Evolutionary conservation across 2,888 invertebrate genomes (phyloP), one percentile per base, ranked within the genome.

Genomic region (Iphiclides podalirius): DNA sequence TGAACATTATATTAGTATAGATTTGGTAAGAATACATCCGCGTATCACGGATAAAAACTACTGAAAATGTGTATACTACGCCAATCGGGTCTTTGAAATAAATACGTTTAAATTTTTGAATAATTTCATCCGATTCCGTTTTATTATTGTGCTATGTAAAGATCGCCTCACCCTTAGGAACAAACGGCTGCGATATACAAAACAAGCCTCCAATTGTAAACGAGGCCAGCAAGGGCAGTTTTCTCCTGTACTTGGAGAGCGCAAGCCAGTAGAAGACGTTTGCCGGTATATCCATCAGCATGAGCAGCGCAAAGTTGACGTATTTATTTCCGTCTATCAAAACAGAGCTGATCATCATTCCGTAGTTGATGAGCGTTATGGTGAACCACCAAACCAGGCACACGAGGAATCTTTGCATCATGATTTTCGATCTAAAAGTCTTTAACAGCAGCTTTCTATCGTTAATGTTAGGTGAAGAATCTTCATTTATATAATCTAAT

Each of bases 351-450:
- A 87, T 81, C 86, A 87, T 86, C 88, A 87, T 87, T 1, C 87
- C 88, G 57, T 86, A 88, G 71, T 88, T 87, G 52, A 88, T 86
- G 23, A 88, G 63, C 12, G 86, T 87, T 46, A 82, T 82, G 1
- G 87, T 87, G 54, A 87, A 75, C 87, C 88, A 88, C 86, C 86
- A 88, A 50, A 83, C 83, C 69, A 77, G 59, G 59, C 88, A 87
- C 4, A 87, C 75, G 2, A 81, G 53, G 58, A 88, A 86, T 52
- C 87, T 68, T 40, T 78, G 74, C 74, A 88, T 69, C 85, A 88
- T 83, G 15, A 84, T 74, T 23, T 64, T 75, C 0, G 88, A 88
- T 38, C 67, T 76, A 45, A 88, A 85, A 0, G 87, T 88, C 57
- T 82, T 79, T 31, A 79, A 17, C 33, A 88, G 52, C n/a, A 81